A percentile compares a stretch with the other conserved stretches of the same genome.
Conservation (phyloP, 2,888 invertebrate species). For the Girardia tigrina region DNA sequence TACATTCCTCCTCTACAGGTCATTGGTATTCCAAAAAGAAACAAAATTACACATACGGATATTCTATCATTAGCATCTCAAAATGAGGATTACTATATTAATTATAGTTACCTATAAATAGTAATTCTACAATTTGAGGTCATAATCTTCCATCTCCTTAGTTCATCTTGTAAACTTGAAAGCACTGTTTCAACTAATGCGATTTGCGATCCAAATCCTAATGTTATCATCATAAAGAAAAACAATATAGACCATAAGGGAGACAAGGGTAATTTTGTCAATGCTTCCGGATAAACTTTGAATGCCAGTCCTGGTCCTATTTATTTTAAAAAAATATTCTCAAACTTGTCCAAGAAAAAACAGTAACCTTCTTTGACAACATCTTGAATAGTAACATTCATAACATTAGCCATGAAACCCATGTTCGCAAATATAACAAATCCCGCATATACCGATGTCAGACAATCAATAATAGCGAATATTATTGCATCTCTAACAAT, state of each 20-base stretch:
- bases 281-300: slow-evolving; percentile 50
- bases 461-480: slow-evolving; percentile 48
- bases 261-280: slow-evolving; percentile 47
- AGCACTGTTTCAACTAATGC: slow-evolving; percentile 50
- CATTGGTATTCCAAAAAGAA: background rate
- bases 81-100: background rate
- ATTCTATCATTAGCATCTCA: background rate
- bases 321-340: slow-evolving; percentile 34
- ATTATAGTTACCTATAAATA: background rate
- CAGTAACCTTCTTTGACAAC: slow-evolving; percentile 46
- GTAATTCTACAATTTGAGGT: background rate
- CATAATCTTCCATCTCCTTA: slow-evolving; percentile 37
- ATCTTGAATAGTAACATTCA: slow-evolving; percentile 45
- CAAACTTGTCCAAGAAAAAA: background rate
- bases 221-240: slow-evolving; percentile 49
- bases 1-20: background rate
- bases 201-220: slow-evolving; percentile 50
- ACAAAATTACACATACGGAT: background rate
- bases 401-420: slow-evolving; percentile 56
- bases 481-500: slow-evolving; percentile 45
- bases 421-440: slow-evolving; percentile 50
- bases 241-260: slow-evolving; percentile 49
- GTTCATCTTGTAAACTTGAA: slow-evolving; percentile 47
- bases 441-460: slow-evolving; percentile 48
- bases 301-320: slow-evolving; percentile 50